These are phyloP conservation scores for Rhegmatorhina hoffmannsi DNA, from an alignment of 2,113 vertebrate genomes.

Conservation along the genomic window DNA sequence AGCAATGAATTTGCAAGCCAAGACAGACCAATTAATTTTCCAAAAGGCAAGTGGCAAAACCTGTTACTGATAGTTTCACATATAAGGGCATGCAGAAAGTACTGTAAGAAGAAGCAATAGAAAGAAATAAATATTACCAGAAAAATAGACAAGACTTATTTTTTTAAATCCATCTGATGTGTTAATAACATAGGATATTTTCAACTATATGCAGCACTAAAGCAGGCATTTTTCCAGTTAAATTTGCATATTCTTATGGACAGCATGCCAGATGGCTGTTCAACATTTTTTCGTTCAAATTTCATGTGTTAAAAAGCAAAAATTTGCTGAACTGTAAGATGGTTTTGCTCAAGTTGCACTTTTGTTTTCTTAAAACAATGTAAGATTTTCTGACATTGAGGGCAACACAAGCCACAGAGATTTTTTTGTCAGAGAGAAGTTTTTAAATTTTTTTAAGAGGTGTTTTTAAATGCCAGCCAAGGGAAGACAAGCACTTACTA, in stretches of 20 bases:
- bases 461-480: not conserved
- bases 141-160: accelerated
- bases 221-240: not conserved
- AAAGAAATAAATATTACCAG: not conserved
- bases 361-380: not conserved
- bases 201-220: not conserved
- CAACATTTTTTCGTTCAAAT: not conserved
- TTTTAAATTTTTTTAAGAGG: not conserved
- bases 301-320: not conserved
- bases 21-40: not conserved
- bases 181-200: not conserved
- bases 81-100: not conserved
- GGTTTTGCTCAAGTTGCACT: not conserved
- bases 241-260: not conserved
- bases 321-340: not conserved
- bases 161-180: not conserved
- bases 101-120: not conserved
- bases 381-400: not conserved
- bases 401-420: not conserved
- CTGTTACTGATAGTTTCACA: not conserved
- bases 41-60: not conserved
- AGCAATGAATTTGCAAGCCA: not conserved
- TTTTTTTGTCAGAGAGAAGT: not conserved
- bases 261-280: not conserved
- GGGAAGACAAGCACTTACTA: not conserved